These are phyloP conservation scores for Illadopsis cleaveri DNA, from an alignment of 2,113 vertebrate species.

Conservation along the genomic window DNA sequence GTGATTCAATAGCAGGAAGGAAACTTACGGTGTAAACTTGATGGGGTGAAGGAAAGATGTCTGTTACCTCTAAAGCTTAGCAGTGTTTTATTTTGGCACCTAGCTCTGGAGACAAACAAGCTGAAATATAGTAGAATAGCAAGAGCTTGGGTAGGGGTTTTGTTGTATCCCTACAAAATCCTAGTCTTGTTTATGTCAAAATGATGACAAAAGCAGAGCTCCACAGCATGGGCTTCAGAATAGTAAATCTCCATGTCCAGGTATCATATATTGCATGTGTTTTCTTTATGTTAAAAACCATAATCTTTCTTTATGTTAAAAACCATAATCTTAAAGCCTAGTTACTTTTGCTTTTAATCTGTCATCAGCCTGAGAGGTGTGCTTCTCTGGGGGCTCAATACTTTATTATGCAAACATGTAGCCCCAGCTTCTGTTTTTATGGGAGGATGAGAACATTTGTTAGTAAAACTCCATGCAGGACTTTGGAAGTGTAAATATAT, in stretches of 20 bases:
- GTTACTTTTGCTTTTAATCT: not conserved
- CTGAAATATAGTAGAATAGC: not conserved
- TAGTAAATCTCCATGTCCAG: not conserved
- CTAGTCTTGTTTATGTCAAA: not conserved
- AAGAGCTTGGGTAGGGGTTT: not conserved
- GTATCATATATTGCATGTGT: not conserved
- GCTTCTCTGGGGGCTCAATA: not conserved
- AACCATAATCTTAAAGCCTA: not conserved
- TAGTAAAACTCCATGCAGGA: not conserved
- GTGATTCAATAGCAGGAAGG: not conserved
- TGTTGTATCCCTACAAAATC: not conserved
- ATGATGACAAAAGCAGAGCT: fast-evolving
- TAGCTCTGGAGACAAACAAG: not conserved
- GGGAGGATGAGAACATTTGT: not conserved
- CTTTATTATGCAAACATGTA: not conserved
- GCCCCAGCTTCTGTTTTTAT: not conserved
- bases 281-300: not conserved
- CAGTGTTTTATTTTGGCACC: not conserved
- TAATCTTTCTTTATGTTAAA: not conserved
- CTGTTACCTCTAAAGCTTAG: not conserved
- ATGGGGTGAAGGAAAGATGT: fast-evolving
- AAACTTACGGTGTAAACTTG: not conserved
- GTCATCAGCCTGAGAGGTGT: not conserved
- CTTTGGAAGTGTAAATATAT: not conserved
- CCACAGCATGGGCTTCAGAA: not conserved